Evolutionary conservation across 2,113 vertebrate genomes (phyloP).

Genomic region (Pipra filicauda): DNA sequence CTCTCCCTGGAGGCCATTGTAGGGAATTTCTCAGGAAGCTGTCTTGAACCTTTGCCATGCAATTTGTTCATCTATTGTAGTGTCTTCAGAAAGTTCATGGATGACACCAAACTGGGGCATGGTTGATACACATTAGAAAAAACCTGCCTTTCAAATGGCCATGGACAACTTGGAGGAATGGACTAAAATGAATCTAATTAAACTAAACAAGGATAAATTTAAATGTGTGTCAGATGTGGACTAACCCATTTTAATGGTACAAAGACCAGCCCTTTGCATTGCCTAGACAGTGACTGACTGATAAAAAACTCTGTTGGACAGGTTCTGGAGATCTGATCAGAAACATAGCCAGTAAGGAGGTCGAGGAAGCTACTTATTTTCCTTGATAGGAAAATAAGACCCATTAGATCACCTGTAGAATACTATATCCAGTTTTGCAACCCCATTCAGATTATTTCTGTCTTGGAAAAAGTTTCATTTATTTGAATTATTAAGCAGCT

Average conservation of each 20-base stretch:
- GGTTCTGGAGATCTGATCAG: not conserved
- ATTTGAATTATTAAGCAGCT: not conserved
- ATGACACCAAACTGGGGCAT: not conserved
- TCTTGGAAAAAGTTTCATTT: not conserved
- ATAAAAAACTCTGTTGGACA: not conserved
- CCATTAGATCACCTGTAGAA: not conserved
- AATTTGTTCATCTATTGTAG: not conserved
- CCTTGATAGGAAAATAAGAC: not conserved
- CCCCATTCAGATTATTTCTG: not conserved
- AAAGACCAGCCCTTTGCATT: not conserved
- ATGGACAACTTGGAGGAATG: not conserved
- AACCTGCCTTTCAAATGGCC: not conserved
- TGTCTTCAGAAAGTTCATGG: not conserved
- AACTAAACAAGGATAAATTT: not conserved
- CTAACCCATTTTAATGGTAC: fast-evolving
- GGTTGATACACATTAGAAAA: not conserved
- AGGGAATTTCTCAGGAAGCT: not conserved
- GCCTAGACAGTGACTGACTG: too few species aligned
- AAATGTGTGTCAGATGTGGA: not conserved
- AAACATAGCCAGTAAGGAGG: not conserved
- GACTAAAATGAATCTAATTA: not conserved
- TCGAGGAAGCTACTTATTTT: not conserved
- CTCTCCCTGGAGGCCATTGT: not conserved
- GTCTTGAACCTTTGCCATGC: not conserved
- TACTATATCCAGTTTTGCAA: not conserved